phyloP scores from a whole-genome alignment of 2,113 vertebrate species.

The Alethe diademata region DNA sequence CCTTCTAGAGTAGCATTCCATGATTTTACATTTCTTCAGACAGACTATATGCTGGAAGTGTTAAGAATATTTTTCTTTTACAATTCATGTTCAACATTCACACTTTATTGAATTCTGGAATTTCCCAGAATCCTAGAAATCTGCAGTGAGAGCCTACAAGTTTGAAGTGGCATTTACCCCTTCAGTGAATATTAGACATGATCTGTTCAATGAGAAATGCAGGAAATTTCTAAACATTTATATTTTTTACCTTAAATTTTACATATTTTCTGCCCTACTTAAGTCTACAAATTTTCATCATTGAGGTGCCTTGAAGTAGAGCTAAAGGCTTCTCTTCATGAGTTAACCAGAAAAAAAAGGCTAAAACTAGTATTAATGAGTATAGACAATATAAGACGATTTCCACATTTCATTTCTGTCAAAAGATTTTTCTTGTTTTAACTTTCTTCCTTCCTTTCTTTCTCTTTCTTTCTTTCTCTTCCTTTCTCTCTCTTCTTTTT shows the following conservation, averaged over 20 bases:
- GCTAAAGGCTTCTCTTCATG: neutral
- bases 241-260: neutral
- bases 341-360: neutral
- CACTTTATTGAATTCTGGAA: neutral
- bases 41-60: neutral
- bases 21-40: neutral
- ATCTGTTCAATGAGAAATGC: neutral
- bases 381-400: neutral
- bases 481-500: too few species aligned
- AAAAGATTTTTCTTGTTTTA: neutral
- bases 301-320: neutral
- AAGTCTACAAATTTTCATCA: neutral
- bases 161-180: neutral
- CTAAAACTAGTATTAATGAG: neutral
- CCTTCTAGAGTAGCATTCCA: neutral
- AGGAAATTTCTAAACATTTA: neutral
- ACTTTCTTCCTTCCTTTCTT: neutral
- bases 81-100: neutral
- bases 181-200: neutral
- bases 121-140: neutral
- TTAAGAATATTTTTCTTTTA: neutral
- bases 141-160: neutral
- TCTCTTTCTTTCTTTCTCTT: too few species aligned
- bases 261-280: neutral
- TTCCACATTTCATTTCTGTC: neutral